Evolutionary conservation across 1,140 invertebrate species (phyloP).

Genomic region (Yoshiicerus persimilis): DNA sequence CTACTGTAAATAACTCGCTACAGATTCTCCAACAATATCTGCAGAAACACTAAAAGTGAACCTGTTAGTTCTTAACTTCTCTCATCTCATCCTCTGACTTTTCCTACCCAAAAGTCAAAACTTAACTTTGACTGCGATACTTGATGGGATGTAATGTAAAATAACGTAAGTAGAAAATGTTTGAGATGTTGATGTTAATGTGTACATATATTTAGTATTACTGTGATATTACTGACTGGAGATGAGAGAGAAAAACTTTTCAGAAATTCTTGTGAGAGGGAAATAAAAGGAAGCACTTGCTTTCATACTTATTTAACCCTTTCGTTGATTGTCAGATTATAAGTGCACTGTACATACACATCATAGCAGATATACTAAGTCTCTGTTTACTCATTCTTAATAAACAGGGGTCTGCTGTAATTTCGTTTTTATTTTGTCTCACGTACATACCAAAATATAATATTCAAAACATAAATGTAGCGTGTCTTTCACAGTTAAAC

Average conservation of each 20-base stretch:
- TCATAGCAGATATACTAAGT: too few species aligned
- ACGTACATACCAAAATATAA: not conserved
- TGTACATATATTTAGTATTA: not conserved
- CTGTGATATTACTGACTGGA: not conserved
- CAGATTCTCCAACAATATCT: not conserved
- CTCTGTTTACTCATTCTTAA: not conserved
- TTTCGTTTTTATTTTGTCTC: not conserved
- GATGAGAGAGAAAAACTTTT: not conserved
- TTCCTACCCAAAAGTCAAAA: not conserved
- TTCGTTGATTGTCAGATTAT: not conserved
- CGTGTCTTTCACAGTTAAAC: not conserved
- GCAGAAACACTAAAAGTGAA: not conserved
- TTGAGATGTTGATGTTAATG: not conserved
- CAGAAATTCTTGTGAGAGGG: not conserved
- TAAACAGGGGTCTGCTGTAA: not conserved
- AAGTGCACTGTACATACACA: not conserved
- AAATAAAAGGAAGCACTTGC: not conserved
- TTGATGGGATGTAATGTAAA: too few species aligned
- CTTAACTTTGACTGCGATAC: too few species aligned
- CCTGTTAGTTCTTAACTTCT: not conserved
- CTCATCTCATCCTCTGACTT: not conserved
- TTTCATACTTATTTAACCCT: not conserved
- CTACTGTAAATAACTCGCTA: not conserved
- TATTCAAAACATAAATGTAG: not conserved
- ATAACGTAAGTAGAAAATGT: too few species aligned